Evolutionary conservation across 2,888 invertebrate species (phyloP).

Genomic region (Cactoblastis cactorum): DNA sequence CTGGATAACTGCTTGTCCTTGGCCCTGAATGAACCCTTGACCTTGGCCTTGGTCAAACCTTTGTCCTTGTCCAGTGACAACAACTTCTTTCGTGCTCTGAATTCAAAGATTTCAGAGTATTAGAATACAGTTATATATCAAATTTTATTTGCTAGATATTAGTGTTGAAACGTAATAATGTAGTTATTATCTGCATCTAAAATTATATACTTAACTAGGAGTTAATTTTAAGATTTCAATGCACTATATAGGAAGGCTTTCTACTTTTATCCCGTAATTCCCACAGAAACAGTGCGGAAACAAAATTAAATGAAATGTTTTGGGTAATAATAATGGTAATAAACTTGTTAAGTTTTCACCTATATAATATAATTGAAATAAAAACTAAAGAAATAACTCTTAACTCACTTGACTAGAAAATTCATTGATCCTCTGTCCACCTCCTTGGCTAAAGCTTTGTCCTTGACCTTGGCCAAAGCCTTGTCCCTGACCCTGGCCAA

Average conservation of each 20-base stretch:
- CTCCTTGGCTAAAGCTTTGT: slow-evolving; percentile 9
- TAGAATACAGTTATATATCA: neutral
- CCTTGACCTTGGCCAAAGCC: slow-evolving; percentile 16
- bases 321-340: too few species aligned
- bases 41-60: slow-evolving; percentile 16
- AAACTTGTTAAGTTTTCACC: too few species aligned
- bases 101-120: neutral
- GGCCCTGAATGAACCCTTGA: slow-evolving; percentile 9
- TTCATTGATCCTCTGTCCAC: slow-evolving; percentile 10
- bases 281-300: too few species aligned
- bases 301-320: too few species aligned
- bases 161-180: neutral
- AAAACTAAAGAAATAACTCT: neutral
- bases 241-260: too few species aligned
- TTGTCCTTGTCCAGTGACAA: slow-evolving; percentile 18
- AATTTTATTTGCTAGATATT: neutral
- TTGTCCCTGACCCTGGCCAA: slow-evolving; percentile 20
- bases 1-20: too few species aligned
- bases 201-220: too few species aligned
- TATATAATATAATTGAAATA: neutral
- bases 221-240: too few species aligned
- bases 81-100: neutral
- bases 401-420: slow-evolving; percentile 8
- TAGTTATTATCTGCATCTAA: too few species aligned
- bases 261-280: too few species aligned